Conservation (phyloP, 2,888 invertebrate genomes). For the Hedya salicella region DNA sequence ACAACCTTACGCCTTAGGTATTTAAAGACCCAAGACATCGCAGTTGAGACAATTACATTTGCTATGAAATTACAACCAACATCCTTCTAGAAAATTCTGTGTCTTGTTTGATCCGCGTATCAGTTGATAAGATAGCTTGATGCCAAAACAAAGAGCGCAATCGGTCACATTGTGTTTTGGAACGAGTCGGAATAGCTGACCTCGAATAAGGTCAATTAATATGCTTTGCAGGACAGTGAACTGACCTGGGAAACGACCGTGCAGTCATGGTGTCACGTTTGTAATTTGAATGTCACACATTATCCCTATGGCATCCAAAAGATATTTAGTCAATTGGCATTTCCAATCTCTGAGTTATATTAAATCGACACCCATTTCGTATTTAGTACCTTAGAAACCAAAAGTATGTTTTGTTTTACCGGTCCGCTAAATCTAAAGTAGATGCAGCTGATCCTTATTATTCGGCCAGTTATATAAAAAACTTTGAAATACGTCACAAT, state of each 20-base stretch:
- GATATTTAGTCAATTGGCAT: background rate
- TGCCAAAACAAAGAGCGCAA: slow-evolving; percentile 37
- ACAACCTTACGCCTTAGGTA: no score
- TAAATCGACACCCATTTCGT: no score
- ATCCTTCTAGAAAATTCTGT: slow-evolving; percentile 16
- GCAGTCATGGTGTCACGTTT: background rate
- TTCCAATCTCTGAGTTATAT: no score
- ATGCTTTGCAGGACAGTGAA: slow-evolving; percentile 22
- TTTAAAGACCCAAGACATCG: no score
- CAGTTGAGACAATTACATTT: background rate
- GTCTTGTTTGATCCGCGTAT: slow-evolving; percentile 35
- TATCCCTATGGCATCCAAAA: background rate
- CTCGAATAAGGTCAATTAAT: slow-evolving; percentile 32
- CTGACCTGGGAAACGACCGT: slow-evolving; percentile 9
- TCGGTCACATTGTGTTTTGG: slow-evolving; percentile 28
- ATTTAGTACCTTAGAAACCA: no score
- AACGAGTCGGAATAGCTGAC: background rate
- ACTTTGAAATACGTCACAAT: no score
- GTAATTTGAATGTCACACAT: background rate
- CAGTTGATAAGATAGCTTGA: slow-evolving; percentile 39
- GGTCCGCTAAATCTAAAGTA: no score
- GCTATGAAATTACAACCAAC: slow-evolving; percentile 1
- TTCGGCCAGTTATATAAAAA: no score
- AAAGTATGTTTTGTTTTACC: no score
- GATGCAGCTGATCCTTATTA: no score